Base-by-base conservation (phyloP, 2,888 invertebrate species). In the Cactoblastis cactorum region DNA sequence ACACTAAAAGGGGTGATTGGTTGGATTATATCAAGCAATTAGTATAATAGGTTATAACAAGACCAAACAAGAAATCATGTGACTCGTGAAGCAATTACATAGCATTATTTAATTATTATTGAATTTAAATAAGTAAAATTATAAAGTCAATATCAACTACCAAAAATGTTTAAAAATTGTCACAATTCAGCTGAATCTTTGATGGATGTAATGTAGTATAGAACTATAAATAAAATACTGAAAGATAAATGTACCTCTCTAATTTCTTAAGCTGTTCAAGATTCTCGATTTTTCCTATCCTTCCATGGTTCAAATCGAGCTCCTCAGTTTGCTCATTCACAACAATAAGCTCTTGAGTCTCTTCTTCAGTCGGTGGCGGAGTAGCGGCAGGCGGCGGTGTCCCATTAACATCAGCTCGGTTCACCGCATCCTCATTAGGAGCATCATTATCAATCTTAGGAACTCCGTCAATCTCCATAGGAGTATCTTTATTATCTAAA, bases 281-380 rank as follows among this genome's bases (percentile, higher is more conserved):
- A 71, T 97, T 95, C 68, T 96, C 94, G 55, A 98, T 91, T 75
- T 95, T 95, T 1, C 93, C 94, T 56, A 98, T 94, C 59, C 96
- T 91, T 45, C 95, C 94, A 74, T 98, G 98, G 80, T 97, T 97
- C 58, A 98, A 91, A 76, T 98, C 98, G n/a, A 98, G 80, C 67
- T 94, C 94, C 62, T 89, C 85, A 0, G 92, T 92, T 24, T 92
- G 87, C 45, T 93, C 93, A 75, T 94, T 92, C 32, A 94, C 90
- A 32, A 93, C 87, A 38, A 93, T 86, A 43, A 94, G 91, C 62
- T 93, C 93, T 58, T 92, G 93, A 0, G 91, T 76, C 9, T 87
- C 80, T 50, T 74, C 81, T 24, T 83, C 79, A 0, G 58, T 62
- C 0, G 77, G 61, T 0, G 83, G 79, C 1, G 84, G 81, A 0